Base-by-base conservation (phyloP, 2,888 invertebrate genomes). In the Erebia aethiops region DNA sequence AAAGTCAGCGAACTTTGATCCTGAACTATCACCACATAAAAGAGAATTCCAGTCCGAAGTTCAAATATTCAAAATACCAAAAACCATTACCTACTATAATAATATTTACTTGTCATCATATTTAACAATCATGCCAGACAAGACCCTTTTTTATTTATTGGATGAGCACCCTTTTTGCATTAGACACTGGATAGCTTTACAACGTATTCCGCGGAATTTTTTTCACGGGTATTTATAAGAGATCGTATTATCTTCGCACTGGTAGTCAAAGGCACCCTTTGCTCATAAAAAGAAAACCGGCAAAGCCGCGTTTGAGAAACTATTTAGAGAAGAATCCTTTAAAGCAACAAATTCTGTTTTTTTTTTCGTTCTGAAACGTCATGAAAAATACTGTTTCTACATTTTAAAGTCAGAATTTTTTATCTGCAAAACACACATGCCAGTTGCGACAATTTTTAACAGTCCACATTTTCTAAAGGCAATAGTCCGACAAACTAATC, bases 191-290 rank as follows among this genome's bases (percentile, higher is more conserved):
- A 35, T 35, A 64, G 26, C 41, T 64, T 41, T 35, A 52, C 21
- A 64, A 35, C 10, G 16, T n/a, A 18, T 54, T 54, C 51, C 52
- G 18, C 41, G 8, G 52, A 35, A 16, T 41, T 70, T 57, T 35
- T 57, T 57, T 56, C 56, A 67, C 56, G 56, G 60, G 58, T 68
- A 65, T 64, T 68, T 60, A 58, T 52, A 61, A 64, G 68, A 65
- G 16, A 71, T 64, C 68, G 14, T 52, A 65, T 68, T 71, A 71
- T 63, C 11, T 60, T 26, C 35, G 71, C 71, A 61, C 71, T 35
- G 63, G 41, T 52, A 54, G 64, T 71, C 71, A 71, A 71, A 71
- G 71, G 68, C 52, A 49, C 62, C 70, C 41, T 52, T 16, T 64
- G 21, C 62, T 46, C 46, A 64, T 51, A 54, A 64, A 63, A 64